Evolutionary conservation across 64 coral and sea anemone species (phyloP).

Genomic region (Exaiptasia diaphana): DNA sequence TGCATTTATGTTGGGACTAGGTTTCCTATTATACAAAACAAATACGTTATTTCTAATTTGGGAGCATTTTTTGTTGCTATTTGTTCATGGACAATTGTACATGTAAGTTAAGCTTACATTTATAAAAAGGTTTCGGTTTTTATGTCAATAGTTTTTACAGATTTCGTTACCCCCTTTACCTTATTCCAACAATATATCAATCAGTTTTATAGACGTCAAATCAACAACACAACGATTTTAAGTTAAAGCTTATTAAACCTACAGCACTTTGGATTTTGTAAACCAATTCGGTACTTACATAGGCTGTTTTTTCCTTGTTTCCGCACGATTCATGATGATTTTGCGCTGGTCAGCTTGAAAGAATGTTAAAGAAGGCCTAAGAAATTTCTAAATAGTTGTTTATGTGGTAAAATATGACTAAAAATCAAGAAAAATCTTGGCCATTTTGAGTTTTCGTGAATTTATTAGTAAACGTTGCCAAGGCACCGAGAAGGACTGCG

Average conservation of each 20-base stretch:
- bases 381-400: background rate
- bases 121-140: background rate
- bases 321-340: constrained; percentile 37
- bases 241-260: no score
- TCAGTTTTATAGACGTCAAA: no score
- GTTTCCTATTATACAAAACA: constrained; percentile 34
- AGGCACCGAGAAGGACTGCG: background rate
- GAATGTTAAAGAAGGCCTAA: background rate
- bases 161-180: no score
- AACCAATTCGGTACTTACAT: constrained; percentile 26
- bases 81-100: background rate
- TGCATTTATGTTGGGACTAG: constrained; percentile 54
- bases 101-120: background rate
- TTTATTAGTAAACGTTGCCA: constrained; percentile 76
- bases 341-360: background rate
- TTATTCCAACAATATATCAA: no score
- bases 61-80: background rate
- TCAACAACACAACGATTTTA: no score
- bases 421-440: background rate
- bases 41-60: background rate
- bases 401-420: background rate
- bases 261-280: no score
- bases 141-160: background rate
- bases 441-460: background rate
- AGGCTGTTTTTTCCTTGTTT: constrained; percentile 30